These are phyloP conservation scores for Spinus olivaceus DNA, from an alignment of 2,797 vertebrate species.

Conservation along the genomic window DNA sequence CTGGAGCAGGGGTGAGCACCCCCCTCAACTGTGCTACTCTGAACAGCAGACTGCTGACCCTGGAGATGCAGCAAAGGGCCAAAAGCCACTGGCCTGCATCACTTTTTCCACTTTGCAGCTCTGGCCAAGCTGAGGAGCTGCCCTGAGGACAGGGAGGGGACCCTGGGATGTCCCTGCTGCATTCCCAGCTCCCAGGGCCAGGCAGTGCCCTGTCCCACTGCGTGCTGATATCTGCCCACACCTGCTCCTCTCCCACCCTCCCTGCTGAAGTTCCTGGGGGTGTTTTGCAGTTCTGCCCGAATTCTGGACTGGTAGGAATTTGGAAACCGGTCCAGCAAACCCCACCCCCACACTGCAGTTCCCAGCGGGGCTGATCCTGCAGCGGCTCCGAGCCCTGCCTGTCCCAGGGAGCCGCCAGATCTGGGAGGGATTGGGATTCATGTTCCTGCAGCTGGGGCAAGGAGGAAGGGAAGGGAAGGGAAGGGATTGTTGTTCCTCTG, in stretches of 20 bases:
- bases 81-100: not conserved
- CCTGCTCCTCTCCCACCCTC: not conserved
- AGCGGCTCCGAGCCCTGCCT: not conserved
- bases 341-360: not conserved
- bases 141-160: not conserved
- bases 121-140: not conserved
- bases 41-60: not conserved
- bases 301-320: not conserved
- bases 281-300: not conserved
- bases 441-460: not conserved
- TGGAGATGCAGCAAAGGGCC: not conserved
- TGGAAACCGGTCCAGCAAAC: not conserved
- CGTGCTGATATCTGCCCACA: not conserved
- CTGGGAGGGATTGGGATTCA: not conserved
- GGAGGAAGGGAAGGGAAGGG: not conserved
- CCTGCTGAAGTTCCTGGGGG: not conserved
- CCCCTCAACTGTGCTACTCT: rapidly evolving
- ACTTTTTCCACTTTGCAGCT: not conserved
- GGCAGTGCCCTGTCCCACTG: not conserved
- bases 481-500: not conserved
- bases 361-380: not conserved
- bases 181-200: not conserved
- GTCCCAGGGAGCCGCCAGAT: not conserved
- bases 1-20: not conserved
- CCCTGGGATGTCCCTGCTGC: rapidly evolving